Evolutionary conservation across 2,797 vertebrate species (phyloP).

Genomic region (Parambassis ranga): DNA sequence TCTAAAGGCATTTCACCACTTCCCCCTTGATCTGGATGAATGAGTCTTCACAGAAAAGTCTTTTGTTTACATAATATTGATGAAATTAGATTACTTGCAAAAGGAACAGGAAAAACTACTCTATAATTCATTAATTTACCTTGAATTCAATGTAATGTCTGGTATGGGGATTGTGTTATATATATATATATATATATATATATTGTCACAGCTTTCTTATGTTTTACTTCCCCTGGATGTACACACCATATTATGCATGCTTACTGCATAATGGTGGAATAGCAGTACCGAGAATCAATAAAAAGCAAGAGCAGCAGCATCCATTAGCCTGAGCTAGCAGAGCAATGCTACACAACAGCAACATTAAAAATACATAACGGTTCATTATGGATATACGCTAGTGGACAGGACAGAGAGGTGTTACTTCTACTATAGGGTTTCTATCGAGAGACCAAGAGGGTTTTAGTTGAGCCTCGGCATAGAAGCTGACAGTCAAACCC

Average conservation of each 20-base stretch:
- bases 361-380: slow-evolving; percentile 77
- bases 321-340: slow-evolving; percentile 59
- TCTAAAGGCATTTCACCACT: too few relatives aligned
- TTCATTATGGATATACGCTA: slow-evolving; percentile 57
- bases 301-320: slow-evolving; percentile 48
- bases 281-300: slow-evolving; percentile 63
- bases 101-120: background rate
- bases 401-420: slow-evolving; percentile 48
- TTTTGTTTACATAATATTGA: background rate
- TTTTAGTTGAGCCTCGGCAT: slow-evolving; percentile 23
- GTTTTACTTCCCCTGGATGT: slow-evolving; percentile 41
- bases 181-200: background rate
- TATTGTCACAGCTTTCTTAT: slow-evolving; percentile 27
- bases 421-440: slow-evolving; percentile 38
- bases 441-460: slow-evolving; percentile 18
- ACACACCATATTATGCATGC: slow-evolving; percentile 29
- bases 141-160: background rate
- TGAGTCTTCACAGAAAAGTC: too few relatives aligned
- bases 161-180: background rate
- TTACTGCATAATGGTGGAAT: slow-evolving; percentile 55
- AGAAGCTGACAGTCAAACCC: slow-evolving; percentile 58
- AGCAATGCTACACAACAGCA: slow-evolving; percentile 35
- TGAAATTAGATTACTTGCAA: background rate
- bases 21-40: too few relatives aligned
- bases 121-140: background rate